Evolutionary conservation across 2,888 invertebrate species (phyloP).

Genomic region (Cylindroiulus punctatus): DNA sequence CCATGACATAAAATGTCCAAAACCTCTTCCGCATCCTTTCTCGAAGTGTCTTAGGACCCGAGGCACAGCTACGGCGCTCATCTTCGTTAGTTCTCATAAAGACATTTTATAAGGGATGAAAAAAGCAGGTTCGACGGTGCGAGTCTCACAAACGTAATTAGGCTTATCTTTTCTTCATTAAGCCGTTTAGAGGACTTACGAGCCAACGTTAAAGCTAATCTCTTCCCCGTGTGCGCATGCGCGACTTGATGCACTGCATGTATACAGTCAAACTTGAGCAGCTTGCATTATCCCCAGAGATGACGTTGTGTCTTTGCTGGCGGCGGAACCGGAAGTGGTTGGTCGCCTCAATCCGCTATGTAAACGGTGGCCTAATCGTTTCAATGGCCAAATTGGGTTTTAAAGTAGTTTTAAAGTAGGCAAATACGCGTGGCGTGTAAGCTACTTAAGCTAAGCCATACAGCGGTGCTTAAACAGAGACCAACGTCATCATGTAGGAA

Average conservation of each 20-base stretch:
- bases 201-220: neutral
- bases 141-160: constrained; percentile 10
- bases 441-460: no score
- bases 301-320: neutral
- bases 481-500: no score
- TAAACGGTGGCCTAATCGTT: no score
- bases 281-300: neutral
- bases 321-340: neutral
- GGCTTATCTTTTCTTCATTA: constrained; percentile 18
- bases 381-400: no score
- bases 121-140: neutral
- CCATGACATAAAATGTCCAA: no score
- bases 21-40: neutral
- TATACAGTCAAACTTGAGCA: neutral
- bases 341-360: no score
- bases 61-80: neutral
- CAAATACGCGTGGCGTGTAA: no score
- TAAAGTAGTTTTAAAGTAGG: no score
- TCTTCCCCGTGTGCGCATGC: neutral
- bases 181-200: constrained; percentile 9
- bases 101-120: neutral
- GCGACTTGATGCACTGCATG: neutral
- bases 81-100: neutral
- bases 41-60: neutral
- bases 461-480: no score